These are phyloP conservation scores for Oscheius sp. DNA, from an alignment of 2,888 invertebrate genomes.

Conservation along the genomic window DNA sequence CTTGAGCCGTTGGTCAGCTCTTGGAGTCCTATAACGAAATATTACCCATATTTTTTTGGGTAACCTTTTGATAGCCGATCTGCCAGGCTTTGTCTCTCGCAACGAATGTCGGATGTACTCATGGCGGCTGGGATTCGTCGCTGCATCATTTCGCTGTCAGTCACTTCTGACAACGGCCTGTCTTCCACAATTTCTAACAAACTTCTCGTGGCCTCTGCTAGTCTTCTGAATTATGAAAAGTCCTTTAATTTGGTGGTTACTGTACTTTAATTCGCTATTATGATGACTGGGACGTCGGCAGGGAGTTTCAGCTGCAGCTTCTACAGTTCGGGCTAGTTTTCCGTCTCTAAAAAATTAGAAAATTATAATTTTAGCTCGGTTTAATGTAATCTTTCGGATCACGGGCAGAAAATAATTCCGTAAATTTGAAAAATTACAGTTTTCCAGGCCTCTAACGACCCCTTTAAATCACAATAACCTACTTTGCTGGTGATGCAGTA, in stretches of 20 bases:
- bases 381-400: neutral
- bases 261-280: neutral
- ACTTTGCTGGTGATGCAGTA: too few species aligned
- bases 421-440: too few species aligned
- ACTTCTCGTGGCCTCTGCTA: constrained; percentile 31
- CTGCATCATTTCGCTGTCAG: neutral
- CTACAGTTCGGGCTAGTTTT: constrained; percentile 12
- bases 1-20: constrained; percentile 35
- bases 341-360: neutral
- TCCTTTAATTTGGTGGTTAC: neutral
- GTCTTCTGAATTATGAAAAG: constrained; percentile 24
- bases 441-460: too few species aligned
- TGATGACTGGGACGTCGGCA: neutral
- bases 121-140: constrained; percentile 30
- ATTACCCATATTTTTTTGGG: neutral
- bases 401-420: neutral
- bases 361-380: neutral
- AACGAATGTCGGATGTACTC: constrained; percentile 32
- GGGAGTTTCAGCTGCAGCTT: neutral
- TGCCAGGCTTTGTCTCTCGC: constrained; percentile 32
- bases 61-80: constrained; percentile 32
- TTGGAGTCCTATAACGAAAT: constrained; percentile 30
- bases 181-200: constrained; percentile 29
- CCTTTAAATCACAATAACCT: too few species aligned
- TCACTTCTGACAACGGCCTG: constrained; percentile 20